Conservation (phyloP, 2,113 vertebrate genomes). For the pig (Sus scrofa) region DNA sequence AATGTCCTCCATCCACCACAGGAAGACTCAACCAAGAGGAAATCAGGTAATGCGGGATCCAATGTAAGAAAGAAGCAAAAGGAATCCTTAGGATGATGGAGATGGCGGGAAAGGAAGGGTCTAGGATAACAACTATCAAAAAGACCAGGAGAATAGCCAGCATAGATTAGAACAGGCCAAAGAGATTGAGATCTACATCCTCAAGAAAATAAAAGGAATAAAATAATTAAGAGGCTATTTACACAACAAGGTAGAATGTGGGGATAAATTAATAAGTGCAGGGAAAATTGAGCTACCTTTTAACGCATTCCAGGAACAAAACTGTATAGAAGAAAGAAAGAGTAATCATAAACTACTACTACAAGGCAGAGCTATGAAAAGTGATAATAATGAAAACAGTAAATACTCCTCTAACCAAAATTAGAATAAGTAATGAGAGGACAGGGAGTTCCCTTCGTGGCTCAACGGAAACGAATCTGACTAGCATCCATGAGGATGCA, state of each 20-base stretch:
- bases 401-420: slow-evolving; percentile 17
- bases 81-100: neutral
- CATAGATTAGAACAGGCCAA: neutral
- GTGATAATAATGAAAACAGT: slow-evolving; percentile 7
- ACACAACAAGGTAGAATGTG: neutral
- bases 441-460: neutral
- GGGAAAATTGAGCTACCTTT: neutral
- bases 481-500: too few relatives aligned
- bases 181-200: neutral
- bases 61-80: neutral
- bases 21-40: neutral
- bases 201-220: slow-evolving; percentile 19
- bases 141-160: neutral
- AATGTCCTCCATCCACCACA: neutral
- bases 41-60: neutral
- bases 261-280: neutral
- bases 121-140: neutral
- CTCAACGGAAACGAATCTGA: too few relatives aligned
- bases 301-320: neutral
- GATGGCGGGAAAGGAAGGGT: neutral
- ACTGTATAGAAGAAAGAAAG: neutral
- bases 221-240: neutral
- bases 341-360: neutral
- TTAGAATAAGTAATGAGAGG: neutral
- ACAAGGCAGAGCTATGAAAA: neutral